phyloP scores from a whole-genome alignment of 2,113 vertebrate genomes.

The Leptodactylus fuscus region DNA sequence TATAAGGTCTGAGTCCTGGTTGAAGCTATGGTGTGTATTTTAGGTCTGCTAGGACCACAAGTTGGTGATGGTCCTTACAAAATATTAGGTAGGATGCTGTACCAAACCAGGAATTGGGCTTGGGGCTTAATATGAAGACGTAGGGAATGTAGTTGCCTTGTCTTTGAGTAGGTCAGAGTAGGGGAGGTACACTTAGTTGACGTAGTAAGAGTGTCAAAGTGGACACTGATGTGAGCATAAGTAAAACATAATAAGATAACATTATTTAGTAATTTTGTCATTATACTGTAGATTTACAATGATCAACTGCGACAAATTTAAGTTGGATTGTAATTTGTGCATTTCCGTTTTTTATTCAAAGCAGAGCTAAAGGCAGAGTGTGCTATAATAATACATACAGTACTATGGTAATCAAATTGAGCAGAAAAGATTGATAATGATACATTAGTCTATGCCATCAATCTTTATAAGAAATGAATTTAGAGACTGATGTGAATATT shows the following conservation, averaged over 20 bases:
- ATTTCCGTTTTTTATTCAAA: background rate
- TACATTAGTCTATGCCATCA: background rate
- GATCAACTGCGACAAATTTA: background rate
- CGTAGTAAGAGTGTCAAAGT: too few relatives aligned
- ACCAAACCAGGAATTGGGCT: background rate
- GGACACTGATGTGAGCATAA: too few relatives aligned
- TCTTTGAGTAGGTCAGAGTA: too few relatives aligned
- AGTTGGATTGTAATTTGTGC: background rate
- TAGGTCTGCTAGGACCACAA: background rate
- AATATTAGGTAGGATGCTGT: background rate
- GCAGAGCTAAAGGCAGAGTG: background rate
- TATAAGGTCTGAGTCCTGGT: too few relatives aligned
- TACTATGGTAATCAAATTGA: slow-evolving; percentile 1
- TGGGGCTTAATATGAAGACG: too few relatives aligned
- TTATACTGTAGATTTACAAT: background rate
- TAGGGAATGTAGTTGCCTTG: too few relatives aligned
- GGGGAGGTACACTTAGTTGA: too few relatives aligned
- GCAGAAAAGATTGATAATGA: slow-evolving; percentile 7
- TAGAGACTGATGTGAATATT: background rate
- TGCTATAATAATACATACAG: background rate
- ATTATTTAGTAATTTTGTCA: background rate
- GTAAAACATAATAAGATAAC: too few relatives aligned
- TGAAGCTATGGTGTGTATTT: background rate
- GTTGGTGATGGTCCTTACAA: background rate
- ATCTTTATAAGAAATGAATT: slow-evolving; percentile 1